Conservation (phyloP, 2,797 vertebrate species). For the Gymnothorax javanicus region DNA sequence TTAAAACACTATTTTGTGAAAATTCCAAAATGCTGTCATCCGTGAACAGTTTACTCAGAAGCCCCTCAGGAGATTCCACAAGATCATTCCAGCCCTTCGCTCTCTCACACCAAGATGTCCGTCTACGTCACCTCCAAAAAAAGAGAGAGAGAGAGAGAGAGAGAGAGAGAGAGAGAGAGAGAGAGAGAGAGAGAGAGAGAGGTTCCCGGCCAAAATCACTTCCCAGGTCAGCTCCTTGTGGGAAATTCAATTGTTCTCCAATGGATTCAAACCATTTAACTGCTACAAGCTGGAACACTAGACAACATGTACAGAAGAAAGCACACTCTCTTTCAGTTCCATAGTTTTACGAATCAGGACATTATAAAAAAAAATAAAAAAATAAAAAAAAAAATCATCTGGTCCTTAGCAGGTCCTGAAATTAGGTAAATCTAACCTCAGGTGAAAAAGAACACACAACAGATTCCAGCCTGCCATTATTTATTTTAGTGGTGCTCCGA, state of each 20-base stretch:
- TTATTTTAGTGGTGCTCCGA: too few relatives aligned
- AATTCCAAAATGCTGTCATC: constrained; percentile 78
- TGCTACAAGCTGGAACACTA: neutral
- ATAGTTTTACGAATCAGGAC: too few relatives aligned
- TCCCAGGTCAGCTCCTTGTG: constrained; percentile 79
- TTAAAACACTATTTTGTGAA: constrained; percentile 77
- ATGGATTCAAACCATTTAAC: neutral
- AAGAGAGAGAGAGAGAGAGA: too few relatives aligned
- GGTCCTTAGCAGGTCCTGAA: too few relatives aligned
- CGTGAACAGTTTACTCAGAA: constrained; percentile 78
- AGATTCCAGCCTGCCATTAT: too few relatives aligned
- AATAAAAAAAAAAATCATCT: too few relatives aligned
- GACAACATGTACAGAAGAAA: neutral
- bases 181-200: too few relatives aligned
- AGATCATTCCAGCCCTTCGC: constrained; percentile 68
- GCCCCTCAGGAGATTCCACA: constrained; percentile 76
- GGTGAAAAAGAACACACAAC: too few relatives aligned
- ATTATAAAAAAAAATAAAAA: too few relatives aligned
- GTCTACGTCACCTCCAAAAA: constrained; percentile 60
- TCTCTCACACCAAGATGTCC: constrained; percentile 59
- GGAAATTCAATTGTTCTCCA: constrained; percentile 58
- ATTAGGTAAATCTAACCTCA: too few relatives aligned
- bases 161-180: too few relatives aligned
- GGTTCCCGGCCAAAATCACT: constrained; percentile 77
- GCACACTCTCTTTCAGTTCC: too few relatives aligned